These are phyloP conservation scores for Plecturocebus donacophilus DNA, from an alignment of 2,113 vertebrate species.

Conservation along the genomic window DNA sequence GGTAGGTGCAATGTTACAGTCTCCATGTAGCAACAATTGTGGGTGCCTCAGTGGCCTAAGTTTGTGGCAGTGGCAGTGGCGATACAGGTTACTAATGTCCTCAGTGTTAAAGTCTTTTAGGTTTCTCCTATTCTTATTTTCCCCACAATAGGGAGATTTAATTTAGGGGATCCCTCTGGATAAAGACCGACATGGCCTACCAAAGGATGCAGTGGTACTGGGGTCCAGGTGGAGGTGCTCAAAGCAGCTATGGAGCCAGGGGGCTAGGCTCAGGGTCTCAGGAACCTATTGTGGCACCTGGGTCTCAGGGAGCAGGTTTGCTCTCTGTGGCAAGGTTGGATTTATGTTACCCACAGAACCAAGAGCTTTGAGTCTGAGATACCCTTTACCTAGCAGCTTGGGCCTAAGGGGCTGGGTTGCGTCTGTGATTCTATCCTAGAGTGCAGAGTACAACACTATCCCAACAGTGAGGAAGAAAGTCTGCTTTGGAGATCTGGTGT, in stretches of 20 bases:
- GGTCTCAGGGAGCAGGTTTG: background rate
- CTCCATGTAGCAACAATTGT: background rate
- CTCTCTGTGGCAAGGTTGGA: background rate
- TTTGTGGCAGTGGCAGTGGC: background rate
- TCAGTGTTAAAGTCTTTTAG: background rate
- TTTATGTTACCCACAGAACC: background rate
- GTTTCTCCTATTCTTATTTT: background rate
- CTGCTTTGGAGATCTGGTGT: background rate
- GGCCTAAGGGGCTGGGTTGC: background rate
- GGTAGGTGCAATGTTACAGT: background rate
- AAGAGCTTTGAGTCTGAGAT: background rate
- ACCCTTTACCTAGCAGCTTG: no score
- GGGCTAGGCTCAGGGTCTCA: background rate
- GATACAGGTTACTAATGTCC: background rate
- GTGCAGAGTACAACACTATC: background rate
- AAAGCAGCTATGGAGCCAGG: background rate
- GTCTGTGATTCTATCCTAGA: background rate
- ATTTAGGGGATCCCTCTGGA: background rate
- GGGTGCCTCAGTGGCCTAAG: background rate
- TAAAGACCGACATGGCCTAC: background rate
- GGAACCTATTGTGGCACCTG: background rate
- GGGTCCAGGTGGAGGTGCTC: background rate
- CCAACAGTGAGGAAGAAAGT: background rate
- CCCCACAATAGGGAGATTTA: background rate
- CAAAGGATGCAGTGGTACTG: background rate